Evolutionary conservation across 2,888 invertebrate genomes (phyloP).

Genomic region (Danaus chrysippus): DNA sequence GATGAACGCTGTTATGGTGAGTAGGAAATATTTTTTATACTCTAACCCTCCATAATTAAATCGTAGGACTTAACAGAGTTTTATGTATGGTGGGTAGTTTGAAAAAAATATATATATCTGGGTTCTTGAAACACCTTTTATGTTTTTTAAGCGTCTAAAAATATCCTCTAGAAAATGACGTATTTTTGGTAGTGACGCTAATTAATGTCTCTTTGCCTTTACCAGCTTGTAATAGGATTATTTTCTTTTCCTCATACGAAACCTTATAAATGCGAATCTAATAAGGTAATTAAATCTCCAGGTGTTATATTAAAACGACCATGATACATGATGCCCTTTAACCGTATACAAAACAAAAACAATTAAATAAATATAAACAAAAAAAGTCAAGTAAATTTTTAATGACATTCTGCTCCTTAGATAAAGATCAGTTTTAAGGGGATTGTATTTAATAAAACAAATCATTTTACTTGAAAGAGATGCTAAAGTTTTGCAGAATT

Average conservation of each 20-base stretch:
- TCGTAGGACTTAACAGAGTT: too few species aligned
- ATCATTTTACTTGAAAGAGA: conserved; percentile 35
- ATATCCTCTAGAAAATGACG: too few species aligned
- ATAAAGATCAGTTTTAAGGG: conserved; percentile 38
- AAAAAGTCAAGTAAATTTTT: too few species aligned
- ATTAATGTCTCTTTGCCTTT: not conserved
- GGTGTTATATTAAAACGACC: not conserved
- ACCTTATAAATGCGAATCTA: conserved; percentile 6
- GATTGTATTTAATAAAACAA: conserved; percentile 40
- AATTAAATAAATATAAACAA: not conserved
- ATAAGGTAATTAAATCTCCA: not conserved
- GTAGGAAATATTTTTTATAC: conserved; percentile 42
- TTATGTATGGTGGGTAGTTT: not conserved
- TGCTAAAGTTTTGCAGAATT: conserved; percentile 27
- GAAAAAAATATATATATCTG: not conserved
- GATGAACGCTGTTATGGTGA: conserved; percentile 94
- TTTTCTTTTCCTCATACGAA: conserved; percentile 8
- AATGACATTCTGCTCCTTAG: conserved; percentile 18
- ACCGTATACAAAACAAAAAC: not conserved
- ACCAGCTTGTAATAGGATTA: conserved; percentile 13
- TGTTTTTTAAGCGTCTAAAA: too few species aligned
- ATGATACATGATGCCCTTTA: too few species aligned
- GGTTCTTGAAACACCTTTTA: too few species aligned
- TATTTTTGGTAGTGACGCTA: not conserved
- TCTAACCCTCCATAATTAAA: not conserved